Conservation (phyloP, 2,113 vertebrate species). For the Ageneiosus marmoratus region DNA sequence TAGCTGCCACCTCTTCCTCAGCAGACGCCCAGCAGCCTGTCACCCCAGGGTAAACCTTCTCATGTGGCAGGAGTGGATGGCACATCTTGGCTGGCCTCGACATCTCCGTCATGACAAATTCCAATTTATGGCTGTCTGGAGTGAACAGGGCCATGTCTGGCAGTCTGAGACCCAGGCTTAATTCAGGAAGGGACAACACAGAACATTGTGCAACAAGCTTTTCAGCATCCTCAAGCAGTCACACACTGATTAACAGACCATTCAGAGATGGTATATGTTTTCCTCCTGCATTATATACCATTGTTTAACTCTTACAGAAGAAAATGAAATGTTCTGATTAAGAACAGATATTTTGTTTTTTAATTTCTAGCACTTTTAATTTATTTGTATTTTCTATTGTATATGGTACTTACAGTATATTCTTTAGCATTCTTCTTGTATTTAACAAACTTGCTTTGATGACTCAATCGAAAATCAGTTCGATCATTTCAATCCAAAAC, state of each 20-base stretch:
- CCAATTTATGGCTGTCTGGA: conserved; percentile 36
- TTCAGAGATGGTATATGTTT: neutral
- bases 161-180: neutral
- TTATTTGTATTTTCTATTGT: neutral
- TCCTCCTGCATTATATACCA: neutral
- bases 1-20: conserved; percentile 28
- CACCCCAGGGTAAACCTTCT: conserved; percentile 37
- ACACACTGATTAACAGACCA: neutral
- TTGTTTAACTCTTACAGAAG: neutral
- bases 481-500: neutral
- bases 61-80: conserved; percentile 8
- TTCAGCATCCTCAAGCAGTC: too few relatives aligned
- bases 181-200: neutral
- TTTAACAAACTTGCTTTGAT: neutral
- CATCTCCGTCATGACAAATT: neutral
- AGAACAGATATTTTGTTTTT: too few relatives aligned
- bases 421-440: neutral
- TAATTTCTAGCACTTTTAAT: neutral
- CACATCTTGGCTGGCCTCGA: conserved; percentile 9
- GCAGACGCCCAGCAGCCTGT: conserved; percentile 23
- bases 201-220: neutral
- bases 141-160: conserved; percentile 11
- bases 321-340: neutral
- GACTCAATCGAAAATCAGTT: neutral
- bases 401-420: neutral